A percentile compares a stretch with the other conserved stretches of the same genome.
Evolutionary conservation across 2,797 vertebrate genomes (phyloP).

Genomic region (Manis pentadactyla): DNA sequence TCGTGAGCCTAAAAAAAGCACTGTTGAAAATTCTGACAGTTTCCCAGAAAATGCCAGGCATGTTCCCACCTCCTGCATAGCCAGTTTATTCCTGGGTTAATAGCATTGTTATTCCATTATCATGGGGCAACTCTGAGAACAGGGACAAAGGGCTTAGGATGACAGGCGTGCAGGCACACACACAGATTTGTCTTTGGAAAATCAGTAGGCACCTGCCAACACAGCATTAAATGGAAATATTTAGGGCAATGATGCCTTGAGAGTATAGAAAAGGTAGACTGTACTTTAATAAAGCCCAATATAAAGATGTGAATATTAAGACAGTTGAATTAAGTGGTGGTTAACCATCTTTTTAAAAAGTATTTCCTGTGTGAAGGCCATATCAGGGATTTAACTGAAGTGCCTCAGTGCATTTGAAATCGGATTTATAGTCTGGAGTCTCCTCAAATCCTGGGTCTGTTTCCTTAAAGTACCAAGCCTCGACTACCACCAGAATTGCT

Average conservation of each 20-base stretch:
- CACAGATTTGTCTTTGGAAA: neutral
- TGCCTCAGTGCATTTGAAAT: neutral
- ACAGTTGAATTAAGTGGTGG: neutral
- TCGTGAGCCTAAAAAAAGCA: conserved; percentile 29
- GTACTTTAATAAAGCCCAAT: neutral
- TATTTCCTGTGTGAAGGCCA: neutral
- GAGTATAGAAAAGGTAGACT: neutral
- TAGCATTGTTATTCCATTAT: neutral
- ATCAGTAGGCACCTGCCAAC: neutral
- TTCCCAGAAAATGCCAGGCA: conserved; percentile 47
- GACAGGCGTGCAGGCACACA: rapidly evolving
- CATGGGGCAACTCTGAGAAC: neutral
- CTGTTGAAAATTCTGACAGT: conserved; percentile 46
- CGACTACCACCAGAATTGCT: neutral
- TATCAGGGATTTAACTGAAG: conserved; percentile 13
- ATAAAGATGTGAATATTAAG: neutral
- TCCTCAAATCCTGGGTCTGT: neutral
- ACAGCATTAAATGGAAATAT: neutral
- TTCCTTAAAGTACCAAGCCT: neutral
- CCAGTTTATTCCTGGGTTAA: conserved; percentile 15
- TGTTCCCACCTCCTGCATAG: neutral
- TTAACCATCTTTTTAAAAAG: conserved; percentile 19
- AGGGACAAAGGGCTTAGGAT: neutral
- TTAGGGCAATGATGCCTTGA: neutral
- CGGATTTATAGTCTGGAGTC: neutral